Conservation (phyloP, 2,888 invertebrate genomes). For the Latheticus oryzae region DNA sequence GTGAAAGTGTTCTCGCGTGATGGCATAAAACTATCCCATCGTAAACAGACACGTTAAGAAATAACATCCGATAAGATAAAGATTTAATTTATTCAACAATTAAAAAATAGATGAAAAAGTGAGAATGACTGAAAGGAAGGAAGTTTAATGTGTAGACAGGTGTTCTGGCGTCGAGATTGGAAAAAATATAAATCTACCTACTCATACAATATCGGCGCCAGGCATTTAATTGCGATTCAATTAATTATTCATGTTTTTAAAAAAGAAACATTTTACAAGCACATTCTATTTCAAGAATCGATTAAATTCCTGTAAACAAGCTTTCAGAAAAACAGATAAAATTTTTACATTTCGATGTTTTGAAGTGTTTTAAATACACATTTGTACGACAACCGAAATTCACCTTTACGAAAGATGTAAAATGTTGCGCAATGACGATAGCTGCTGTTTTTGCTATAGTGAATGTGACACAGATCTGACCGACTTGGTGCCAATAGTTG, state of each 20-base stretch:
- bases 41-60: conserved; percentile 10
- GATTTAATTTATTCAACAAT: conserved; percentile 8
- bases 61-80: conserved; percentile 12
- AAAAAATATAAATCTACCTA: too few species aligned
- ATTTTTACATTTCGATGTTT: conserved; percentile 16
- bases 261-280: conserved; percentile 8
- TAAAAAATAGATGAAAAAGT: neutral
- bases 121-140: conserved; percentile 14
- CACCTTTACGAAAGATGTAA: conserved; percentile 11
- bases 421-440: too few species aligned
- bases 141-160: conserved; percentile 11
- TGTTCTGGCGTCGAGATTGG: conserved; percentile 10
- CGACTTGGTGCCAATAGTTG: neutral
- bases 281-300: conserved; percentile 23
- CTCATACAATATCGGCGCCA: conserved; percentile 21
- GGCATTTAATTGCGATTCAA: conserved; percentile 20
- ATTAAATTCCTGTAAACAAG: conserved; percentile 27
- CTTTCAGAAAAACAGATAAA: conserved; percentile 11
- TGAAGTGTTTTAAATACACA: conserved; percentile 13
- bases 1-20: neutral
- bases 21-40: conserved; percentile 10
- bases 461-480: conserved; percentile 4
- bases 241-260: conserved; percentile 29
- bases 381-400: too few species aligned
- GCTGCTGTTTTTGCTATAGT: too few species aligned